Conservation (phyloP, 2,888 invertebrate species). For the Neoitamus cyanurus region DNA sequence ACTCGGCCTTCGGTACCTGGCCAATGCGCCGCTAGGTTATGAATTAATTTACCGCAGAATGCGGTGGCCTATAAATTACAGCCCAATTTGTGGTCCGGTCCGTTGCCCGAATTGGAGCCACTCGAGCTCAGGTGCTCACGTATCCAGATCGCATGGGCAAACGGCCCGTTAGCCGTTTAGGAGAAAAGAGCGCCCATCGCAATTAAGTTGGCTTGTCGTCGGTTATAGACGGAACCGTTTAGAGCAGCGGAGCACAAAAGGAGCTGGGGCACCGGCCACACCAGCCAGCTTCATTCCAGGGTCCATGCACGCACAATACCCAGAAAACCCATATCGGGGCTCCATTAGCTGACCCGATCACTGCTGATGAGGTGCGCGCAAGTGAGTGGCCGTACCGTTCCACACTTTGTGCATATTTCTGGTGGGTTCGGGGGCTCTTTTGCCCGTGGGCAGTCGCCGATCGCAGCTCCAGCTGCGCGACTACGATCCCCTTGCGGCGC, state of each 20-base stretch:
- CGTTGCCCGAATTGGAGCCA: background rate
- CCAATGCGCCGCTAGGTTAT: background rate
- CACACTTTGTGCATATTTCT: background rate
- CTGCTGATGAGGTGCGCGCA: background rate
- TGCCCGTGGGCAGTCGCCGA: constrained; percentile 2
- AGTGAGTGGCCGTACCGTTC: background rate
- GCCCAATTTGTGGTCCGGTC: background rate
- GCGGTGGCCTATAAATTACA: constrained; percentile 14
- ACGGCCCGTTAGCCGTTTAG: background rate
- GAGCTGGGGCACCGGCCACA: background rate
- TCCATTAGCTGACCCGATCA: constrained; percentile 7
- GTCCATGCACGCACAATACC: background rate
- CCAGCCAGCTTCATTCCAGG: background rate
- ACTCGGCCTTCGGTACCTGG: background rate
- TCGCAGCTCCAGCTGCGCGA: constrained; percentile 9
- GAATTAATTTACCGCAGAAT: constrained; percentile 14
- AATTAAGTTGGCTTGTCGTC: constrained; percentile 15
- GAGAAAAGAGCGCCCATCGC: background rate
- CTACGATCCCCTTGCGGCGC: background rate
- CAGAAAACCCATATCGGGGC: background rate
- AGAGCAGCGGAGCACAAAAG: background rate
- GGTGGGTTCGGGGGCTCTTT: background rate
- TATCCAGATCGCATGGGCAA: background rate
- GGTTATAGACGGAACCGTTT: background rate
- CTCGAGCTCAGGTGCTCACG: background rate